phyloP scores from a whole-genome alignment of 2,888 invertebrate genomes.

The Agrotis segetum region DNA sequence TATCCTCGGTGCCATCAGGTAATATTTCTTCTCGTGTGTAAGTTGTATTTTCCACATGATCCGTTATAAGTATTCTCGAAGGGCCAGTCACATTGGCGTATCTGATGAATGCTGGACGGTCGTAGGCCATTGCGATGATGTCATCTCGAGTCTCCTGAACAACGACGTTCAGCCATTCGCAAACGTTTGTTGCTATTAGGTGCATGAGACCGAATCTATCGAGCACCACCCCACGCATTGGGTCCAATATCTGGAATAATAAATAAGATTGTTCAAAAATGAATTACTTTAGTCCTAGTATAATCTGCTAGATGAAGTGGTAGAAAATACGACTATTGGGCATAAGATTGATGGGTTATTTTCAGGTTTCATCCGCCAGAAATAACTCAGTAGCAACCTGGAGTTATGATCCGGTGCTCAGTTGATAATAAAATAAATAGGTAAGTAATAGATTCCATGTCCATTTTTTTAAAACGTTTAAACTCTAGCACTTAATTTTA shows the following conservation, averaged over 20 bases:
- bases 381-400: too few relatives aligned
- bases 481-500: too few relatives aligned
- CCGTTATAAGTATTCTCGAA: slow-evolving; percentile 70
- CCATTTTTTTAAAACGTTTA: too few relatives aligned
- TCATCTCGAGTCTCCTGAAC: slow-evolving; percentile 97
- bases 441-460: too few relatives aligned
- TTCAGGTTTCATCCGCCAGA: too few relatives aligned
- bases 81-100: slow-evolving; percentile 82
- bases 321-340: too few relatives aligned
- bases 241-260: slow-evolving; percentile 80
- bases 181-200: slow-evolving; percentile 97
- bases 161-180: slow-evolving; percentile 97
- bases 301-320: too few relatives aligned
- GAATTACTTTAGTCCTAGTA: background rate
- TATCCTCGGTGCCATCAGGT: slow-evolving; percentile 50
- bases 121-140: slow-evolving; percentile 90
- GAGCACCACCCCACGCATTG: slow-evolving; percentile 86
- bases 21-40: slow-evolving; percentile 63
- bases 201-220: slow-evolving; percentile 98
- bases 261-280: background rate
- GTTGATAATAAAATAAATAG: too few relatives aligned
- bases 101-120: slow-evolving; percentile 76
- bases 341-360: too few relatives aligned
- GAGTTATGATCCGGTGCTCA: too few relatives aligned
- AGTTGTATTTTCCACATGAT: slow-evolving; percentile 74